Evolutionary conservation across 1,140 invertebrate genomes (phyloP), one percentile per base, ranked within the genome.

Genomic region (Calosoma granatense): DNA sequence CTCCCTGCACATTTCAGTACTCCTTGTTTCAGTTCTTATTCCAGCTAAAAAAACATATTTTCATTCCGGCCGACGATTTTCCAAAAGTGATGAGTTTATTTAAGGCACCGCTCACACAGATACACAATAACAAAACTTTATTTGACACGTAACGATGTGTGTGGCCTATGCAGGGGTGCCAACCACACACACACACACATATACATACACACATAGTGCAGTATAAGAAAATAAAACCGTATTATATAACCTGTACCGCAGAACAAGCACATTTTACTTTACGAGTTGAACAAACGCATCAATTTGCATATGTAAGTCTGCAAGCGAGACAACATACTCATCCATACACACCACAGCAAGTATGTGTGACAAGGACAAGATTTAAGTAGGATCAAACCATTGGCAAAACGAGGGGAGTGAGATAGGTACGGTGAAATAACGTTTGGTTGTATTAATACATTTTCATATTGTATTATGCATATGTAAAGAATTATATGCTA

Each of bases 41-140:
- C n/a, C n/a, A n/a, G n/a, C n/a, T n/a, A n/a, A n/a, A n/a, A n/a
- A n/a, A 47, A 9, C 4, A 47, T 17, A 12, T 47, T 47, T 17
- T 17, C 41, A 47, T 47, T 47, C 17, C 9, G 3, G 9, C 9
- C 9, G 9, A 9, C 9, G 6, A 12, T 47, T 9, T 17, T 9
- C 9, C 17, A 47, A 9, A 47, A 12, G 15, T 47, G 41, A 47
- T 47, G 17, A 47, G 41, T 47, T 47, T 47, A 47, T 47, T 47
- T 47, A 47, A 17, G 41, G 41, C 41, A 17, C 41, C 41, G 9
- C 41, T 47, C 41, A 17, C 17, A n/a, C n/a, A 47, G 9, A 47
- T 47, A 17, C 41, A 47, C 41, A 47, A 47, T 47, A 47, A 47
- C 41, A 47, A 47, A 47, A 47, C 41, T 47, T 47, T 47, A 47